Evolutionary conservation across 2,888 invertebrate species (phyloP), one percentile per base, ranked within the genome.

Genomic region (Galeopsomyia nigrocyanea): DNA sequence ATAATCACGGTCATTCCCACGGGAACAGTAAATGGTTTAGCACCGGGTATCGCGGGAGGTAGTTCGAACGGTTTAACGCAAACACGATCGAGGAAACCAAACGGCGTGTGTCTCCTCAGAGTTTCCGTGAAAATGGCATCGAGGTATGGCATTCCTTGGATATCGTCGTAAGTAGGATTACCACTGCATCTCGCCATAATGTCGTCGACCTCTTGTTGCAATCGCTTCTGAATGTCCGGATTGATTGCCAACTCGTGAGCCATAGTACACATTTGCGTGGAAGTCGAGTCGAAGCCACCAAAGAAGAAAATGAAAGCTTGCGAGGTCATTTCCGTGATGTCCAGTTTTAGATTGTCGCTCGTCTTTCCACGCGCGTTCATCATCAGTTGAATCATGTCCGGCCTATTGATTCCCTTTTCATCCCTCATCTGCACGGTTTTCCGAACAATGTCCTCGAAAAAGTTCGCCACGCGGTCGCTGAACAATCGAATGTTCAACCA

Each of bases 311-410:
- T 49, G 22, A 79, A 76, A 10, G 71, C 76, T 17, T 78, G 74
- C 0, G 88, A 88, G 0, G 87, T 80, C 39, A 90, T 82, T 10
- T 89, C 88, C 0, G 82, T 80, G n/a, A 79, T 73, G 39, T 75
- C 77, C n/a, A 80, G 65, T 10, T 77, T 68, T 0, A 78, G 17
- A 2, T 46, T 17, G 0, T 69, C 70, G 7, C 69, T 75, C 5
- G 72, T 66, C 14, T 77, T 77, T 0, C 75, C 82, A 6, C 80
- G 76, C 0, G 83, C 81, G 66, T 90, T 89, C 87, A 90, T 87
- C 67, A 91, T 81, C 19, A 90, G 78, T 70, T 90, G 89, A n/a
- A 91, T 87, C 89, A 90, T 89, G 75, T 91, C 90, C 0, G 89
- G 89, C 68, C 91, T 81, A 7, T 86, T 60, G 49, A 82, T 80